Evolutionary conservation across 1,140 invertebrate genomes (phyloP).

Genomic region (Meloidogyne exigua): DNA sequence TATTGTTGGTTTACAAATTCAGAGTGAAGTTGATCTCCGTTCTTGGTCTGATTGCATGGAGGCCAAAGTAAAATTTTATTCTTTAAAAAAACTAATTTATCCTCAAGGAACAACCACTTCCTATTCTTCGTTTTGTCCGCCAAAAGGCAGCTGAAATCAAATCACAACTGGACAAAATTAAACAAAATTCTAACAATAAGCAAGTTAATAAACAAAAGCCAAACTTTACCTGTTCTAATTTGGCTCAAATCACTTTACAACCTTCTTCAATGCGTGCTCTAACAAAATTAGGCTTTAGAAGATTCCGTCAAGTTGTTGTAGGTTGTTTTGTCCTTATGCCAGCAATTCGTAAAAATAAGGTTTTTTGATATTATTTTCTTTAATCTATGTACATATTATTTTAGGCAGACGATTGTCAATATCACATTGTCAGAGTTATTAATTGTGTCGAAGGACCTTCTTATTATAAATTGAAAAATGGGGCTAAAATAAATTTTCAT

Average conservation of each 20-base stretch:
- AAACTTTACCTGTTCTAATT: background rate
- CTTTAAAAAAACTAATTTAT: background rate
- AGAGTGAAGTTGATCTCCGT: conserved; percentile 7
- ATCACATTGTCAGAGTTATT: conserved; percentile 17
- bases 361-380: background rate
- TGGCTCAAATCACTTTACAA: conserved; percentile 11
- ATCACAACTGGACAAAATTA: background rate
- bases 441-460: background rate
- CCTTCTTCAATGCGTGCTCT: conserved; percentile 11
- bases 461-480: background rate
- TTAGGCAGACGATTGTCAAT: conserved; percentile 15
- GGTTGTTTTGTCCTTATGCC: conserved; percentile 25
- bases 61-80: background rate
- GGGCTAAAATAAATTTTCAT: conserved; percentile 12
- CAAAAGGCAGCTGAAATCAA: conserved; percentile 6
- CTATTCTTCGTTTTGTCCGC: conserved; percentile 17
- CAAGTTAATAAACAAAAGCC: background rate
- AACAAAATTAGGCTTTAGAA: conserved; percentile 12
- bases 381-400: background rate
- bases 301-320: conserved; percentile 7
- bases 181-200: background rate
- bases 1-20: conserved; percentile 1
- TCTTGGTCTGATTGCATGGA: conserved; percentile 16
- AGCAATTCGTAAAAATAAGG: conserved; percentile 23
- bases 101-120: background rate